These are phyloP conservation scores for Anabas testudineus DNA, from an alignment of 2,797 vertebrate genomes.

Conservation along the genomic window DNA sequence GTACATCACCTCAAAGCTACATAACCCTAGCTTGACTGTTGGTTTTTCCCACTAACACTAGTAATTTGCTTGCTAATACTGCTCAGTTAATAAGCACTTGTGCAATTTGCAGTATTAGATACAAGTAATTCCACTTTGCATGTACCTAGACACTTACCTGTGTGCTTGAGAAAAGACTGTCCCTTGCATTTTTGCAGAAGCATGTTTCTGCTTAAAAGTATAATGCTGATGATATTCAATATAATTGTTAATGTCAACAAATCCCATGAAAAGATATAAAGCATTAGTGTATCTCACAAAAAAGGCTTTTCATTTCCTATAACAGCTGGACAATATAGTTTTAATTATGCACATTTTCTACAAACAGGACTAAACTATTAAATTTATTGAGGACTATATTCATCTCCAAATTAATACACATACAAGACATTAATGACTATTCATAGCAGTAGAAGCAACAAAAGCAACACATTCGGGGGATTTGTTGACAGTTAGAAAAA, in stretches of 20 bases:
- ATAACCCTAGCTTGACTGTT: background rate
- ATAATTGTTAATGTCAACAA: background rate
- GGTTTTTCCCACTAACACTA: too few relatives aligned
- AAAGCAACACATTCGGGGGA: background rate
- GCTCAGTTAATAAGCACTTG: background rate
- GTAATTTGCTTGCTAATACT: background rate
- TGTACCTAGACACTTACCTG: background rate
- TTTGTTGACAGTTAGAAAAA: background rate
- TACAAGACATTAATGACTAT: background rate
- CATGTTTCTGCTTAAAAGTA: slow-evolving; percentile 28
- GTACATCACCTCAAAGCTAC: too few relatives aligned
- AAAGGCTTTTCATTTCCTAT: background rate
- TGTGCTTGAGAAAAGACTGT: background rate
- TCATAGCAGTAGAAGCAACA: background rate
- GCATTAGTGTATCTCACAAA: fast-evolving
- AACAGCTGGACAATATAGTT: background rate
- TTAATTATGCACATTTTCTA: background rate
- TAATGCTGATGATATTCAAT: slow-evolving; percentile 6
- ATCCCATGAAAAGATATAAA: slow-evolving; percentile 3
- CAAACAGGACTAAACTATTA: background rate
- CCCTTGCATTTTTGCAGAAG: slow-evolving; percentile 24
- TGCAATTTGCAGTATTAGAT: background rate
- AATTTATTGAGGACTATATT: background rate
- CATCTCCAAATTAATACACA: background rate
- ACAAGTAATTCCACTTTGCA: slow-evolving; percentile 16